Evolutionary conservation across 2,888 invertebrate genomes (phyloP), one percentile per base, ranked within the genome.

Genomic region (Galeopsomyia nigrocyanea): DNA sequence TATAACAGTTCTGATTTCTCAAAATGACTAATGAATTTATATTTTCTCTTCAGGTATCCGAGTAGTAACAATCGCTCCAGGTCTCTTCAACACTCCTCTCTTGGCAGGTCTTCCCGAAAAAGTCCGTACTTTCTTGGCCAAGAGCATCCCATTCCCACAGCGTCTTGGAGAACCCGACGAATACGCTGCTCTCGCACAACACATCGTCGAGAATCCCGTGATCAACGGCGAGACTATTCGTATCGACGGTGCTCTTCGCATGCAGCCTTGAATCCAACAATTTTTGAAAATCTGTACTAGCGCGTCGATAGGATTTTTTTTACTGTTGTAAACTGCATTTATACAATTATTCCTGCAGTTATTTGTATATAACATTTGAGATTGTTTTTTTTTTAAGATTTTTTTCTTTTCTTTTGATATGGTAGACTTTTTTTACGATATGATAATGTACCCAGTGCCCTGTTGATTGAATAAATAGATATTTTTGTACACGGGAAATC

Each of bases 211-310:
- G 77, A 90, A 90, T 82, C 87, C 89, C 0, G 84, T 90, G 86
- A 82, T 90, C 21, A 90, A 90, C 67, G 90, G 90, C 0, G 90
- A 90, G 80, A 89, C 89, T 1, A 90, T 90, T 77, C 87, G 90
- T 63, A 81, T 90, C 13, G 90, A 90, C 74, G 90, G 89, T 55
- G 89, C 88, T 19, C 82, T 90, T 7, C 87, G 90, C 80, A 89
- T 90, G 90, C 88, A 89, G 79, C 88, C 89, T 58, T 89, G 80
- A 86, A 62, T n/a, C 3, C 60, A 7, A 39, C 5, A 10, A 10
- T 39, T 39, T 39, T 39, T 39, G 39, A 26, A n/a, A 7, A 39
- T 39, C 10, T 68, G 69, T 68, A 66, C 69, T 69, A 56, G 16
- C n/a, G 19, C 26, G 39, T 19, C 9, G 14, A 22, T 53, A 10